Evolutionary conservation across 2,888 invertebrate genomes (phyloP), one percentile per base, ranked within the genome.

Genomic region (Scrobipalpa atriplicella): DNA sequence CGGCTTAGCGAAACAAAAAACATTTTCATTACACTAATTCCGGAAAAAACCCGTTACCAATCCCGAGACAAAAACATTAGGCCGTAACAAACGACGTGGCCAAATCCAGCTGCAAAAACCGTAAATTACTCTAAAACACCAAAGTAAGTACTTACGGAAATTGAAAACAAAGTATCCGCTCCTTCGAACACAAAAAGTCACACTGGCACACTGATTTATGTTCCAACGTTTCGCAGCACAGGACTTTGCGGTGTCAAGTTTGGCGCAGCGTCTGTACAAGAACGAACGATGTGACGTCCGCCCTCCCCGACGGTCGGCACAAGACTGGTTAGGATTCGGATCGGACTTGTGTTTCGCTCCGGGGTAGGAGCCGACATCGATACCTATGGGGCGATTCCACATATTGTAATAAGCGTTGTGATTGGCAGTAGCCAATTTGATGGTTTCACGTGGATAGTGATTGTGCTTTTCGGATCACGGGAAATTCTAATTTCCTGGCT

Each of bases 201-300:
- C 65, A 65, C 64, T 7, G 11, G 6, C 68, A 66, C 67, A 68
- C 36, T 43, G 54, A 66, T 66, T 66, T 67, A 70, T 64, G 61
- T 66, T 62, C 67, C 66, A 68, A 66, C 29, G 58, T 68, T 62
- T 66, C 67, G 64, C 13, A 41, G 56, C 38, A 47, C 58, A 61
- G 54, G 39, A 41, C 39, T 52, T 66, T 62, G 43, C 62, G 39
- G 38, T 52, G 38, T 18, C 51, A 54, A 43, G 62, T 58, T 52
- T 62, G 54, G 10, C 13, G 6, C 54, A 21, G 54, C 43, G 56
- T n/a, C 52, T 52, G 9, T 29, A 43, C 10, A n/a, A 21, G 29
- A 18, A 13, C 13, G n/a, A 13, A 51, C 63, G 9, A 1, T 11
- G 8, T 10, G 41, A 66, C 70, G 68, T 64, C 60, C 65, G 39